phyloP scores from a whole-genome alignment of 2,888 invertebrate genomes.

The Drosophila pegasa region DNA sequence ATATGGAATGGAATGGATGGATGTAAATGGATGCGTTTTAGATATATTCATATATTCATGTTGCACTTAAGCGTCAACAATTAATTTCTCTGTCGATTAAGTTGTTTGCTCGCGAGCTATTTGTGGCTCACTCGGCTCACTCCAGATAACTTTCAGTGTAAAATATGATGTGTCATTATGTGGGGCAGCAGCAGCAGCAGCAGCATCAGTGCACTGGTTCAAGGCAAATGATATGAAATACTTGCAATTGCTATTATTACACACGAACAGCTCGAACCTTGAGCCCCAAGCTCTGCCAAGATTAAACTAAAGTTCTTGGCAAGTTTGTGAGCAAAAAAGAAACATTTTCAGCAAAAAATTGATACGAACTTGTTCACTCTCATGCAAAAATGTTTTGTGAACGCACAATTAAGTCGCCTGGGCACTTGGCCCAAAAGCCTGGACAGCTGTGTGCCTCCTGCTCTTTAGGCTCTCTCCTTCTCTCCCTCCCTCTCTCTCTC shows the following conservation, averaged over 20 bases:
- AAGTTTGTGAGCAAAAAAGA: background rate
- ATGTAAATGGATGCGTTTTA: no score
- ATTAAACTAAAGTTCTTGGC: background rate
- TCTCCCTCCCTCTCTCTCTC: no score
- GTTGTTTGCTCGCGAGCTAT: conserved; percentile 53
- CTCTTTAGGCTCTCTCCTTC: background rate
- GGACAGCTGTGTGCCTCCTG: conserved; percentile 45
- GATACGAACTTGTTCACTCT: conserved; percentile 27
- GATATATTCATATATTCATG: background rate
- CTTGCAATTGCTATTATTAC: conserved; percentile 20
- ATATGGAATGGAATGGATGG: no score
- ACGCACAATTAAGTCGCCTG: conserved; percentile 75
- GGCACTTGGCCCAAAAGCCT: conserved; percentile 37
- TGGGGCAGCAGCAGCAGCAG: background rate
- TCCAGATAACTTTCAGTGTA: conserved; percentile 4
- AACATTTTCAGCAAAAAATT: conserved; percentile 13
- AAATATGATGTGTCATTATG: conserved; percentile 16
- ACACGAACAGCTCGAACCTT: conserved; percentile 8
- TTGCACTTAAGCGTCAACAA: conserved; percentile 68
- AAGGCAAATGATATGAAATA: conserved; percentile 33
- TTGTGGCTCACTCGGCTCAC: conserved; percentile 4
- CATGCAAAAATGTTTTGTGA: conserved; percentile 65
- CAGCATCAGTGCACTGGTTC: conserved; percentile 23
- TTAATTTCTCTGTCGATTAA: conserved; percentile 74
- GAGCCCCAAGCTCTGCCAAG: background rate